phyloP scores from a whole-genome alignment of 2,888 invertebrate species.

The Pheosia gnoma region DNA sequence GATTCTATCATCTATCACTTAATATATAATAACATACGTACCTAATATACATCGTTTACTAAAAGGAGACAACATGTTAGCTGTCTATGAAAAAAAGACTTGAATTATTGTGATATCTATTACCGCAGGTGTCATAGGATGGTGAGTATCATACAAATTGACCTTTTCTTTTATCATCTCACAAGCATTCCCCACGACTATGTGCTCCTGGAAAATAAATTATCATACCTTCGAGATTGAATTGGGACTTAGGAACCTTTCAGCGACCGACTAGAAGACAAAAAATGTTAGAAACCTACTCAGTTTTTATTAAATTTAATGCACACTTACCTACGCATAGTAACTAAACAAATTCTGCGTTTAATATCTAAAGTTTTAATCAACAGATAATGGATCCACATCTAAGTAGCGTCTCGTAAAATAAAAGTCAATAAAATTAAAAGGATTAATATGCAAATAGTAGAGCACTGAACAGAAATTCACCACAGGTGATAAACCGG shows the following conservation, averaged over 20 bases:
- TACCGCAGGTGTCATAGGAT: conserved; percentile 1
- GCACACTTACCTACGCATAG: not conserved
- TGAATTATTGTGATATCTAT: not conserved
- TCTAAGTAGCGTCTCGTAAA: conserved; percentile 42
- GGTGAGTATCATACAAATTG: not conserved
- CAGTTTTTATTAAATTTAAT: no score
- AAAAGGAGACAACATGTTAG: not conserved
- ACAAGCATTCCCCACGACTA: not conserved
- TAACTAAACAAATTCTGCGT: not conserved
- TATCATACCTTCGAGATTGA: not conserved
- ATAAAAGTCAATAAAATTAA: conserved; percentile 64
- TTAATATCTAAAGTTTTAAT: conserved; percentile 32
- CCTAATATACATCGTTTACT: not conserved
- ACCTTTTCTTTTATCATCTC: not conserved
- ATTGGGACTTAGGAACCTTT: not conserved
- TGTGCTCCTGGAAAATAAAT: not conserved
- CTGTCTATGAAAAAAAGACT: conserved; percentile 4
- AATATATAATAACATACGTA: not conserved
- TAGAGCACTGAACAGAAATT: conserved; percentile 58
- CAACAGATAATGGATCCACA: conserved; percentile 44
- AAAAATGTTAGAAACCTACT: no score
- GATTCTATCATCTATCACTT: conserved; percentile 2
- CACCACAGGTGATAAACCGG: conserved; percentile 80
- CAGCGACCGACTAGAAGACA: no score
- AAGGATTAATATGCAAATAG: conserved; percentile 75